phyloP scores from a whole-genome alignment of 2,797 vertebrate species.

The Micropoecilia bifurca region DNA sequence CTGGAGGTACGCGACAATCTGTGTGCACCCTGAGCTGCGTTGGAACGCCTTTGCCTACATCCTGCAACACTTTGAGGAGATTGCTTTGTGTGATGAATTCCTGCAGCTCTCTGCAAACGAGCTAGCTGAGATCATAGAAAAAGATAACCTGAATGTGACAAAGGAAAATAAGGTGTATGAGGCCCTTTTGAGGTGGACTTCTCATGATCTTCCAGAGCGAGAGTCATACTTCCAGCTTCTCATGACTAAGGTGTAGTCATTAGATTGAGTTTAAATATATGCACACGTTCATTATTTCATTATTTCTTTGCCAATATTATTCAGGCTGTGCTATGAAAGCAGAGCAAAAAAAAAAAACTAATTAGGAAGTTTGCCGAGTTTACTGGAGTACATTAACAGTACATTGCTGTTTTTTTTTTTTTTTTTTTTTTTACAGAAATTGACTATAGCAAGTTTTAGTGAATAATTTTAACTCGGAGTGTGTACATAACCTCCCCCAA shows the following conservation, averaged over 20 bases:
- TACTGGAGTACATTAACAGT: background rate
- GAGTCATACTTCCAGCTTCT: constrained; percentile 15
- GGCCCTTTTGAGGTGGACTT: constrained; percentile 52
- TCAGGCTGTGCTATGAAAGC: background rate
- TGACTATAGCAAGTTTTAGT: background rate
- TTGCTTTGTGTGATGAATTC: constrained; percentile 76
- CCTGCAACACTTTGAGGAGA: constrained; percentile 83
- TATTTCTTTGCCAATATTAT: background rate
- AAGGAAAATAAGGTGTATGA: constrained; percentile 67
- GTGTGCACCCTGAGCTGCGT: constrained; percentile 66
- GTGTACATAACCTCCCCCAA: background rate
- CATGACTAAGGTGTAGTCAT: constrained; percentile 66
- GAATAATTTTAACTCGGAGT: background rate
- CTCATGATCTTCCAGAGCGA: constrained; percentile 18
- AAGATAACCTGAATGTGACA: constrained; percentile 83
- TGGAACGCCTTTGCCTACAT: constrained; percentile 77
- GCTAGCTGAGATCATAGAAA: constrained; percentile 77
- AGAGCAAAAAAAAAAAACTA: background rate
- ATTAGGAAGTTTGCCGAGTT: background rate
- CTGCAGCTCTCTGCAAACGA: constrained; percentile 61
- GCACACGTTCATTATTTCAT: background rate
- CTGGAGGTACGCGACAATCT: constrained; percentile 75
- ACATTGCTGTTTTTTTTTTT: too few species aligned
- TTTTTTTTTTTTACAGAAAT: background rate
- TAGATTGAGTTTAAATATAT: background rate